phyloP scores from a whole-genome alignment of 2,113 vertebrate species.

The Tichodroma muraria region DNA sequence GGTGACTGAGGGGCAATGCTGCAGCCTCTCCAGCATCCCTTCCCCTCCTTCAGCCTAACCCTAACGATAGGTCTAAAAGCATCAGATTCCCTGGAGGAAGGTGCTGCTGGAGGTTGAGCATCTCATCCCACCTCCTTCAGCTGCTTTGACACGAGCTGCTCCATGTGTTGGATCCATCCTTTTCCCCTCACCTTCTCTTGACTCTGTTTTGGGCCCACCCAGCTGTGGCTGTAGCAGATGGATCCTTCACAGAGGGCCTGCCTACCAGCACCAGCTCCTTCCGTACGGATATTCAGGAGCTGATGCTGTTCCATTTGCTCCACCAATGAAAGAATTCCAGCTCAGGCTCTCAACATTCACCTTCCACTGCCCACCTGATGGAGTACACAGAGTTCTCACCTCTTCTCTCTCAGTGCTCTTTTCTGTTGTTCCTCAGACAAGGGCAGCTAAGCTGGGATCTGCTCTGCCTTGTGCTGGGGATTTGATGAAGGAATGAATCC shows the following conservation, averaged over 20 bases:
- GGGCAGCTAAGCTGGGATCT: neutral
- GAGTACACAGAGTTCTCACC: neutral
- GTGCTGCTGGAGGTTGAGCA: neutral
- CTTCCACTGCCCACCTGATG: neutral
- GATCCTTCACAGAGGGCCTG: neutral
- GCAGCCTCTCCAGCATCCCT: neutral
- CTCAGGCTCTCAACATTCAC: neutral
- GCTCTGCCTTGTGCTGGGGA: neutral
- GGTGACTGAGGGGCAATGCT: neutral
- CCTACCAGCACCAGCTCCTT: neutral
- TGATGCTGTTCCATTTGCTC: neutral
- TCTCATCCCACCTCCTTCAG: neutral
- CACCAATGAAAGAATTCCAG: neutral
- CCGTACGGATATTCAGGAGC: neutral
- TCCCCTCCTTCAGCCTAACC: neutral
- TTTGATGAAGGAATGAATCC: neutral
- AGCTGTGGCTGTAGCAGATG: neutral
- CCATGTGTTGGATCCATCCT: neutral
- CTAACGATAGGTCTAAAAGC: neutral
- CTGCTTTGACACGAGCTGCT: neutral
- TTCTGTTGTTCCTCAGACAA: neutral
- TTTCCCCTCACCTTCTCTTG: neutral
- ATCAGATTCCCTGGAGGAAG: neutral
- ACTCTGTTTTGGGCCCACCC: neutral
- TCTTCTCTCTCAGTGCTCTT: neutral